Percentiles rank a stretch among this genome's conserved stretches.
phyloP scores from a whole-genome alignment of 2,113 vertebrate species.

The Callipepla squamata region DNA sequence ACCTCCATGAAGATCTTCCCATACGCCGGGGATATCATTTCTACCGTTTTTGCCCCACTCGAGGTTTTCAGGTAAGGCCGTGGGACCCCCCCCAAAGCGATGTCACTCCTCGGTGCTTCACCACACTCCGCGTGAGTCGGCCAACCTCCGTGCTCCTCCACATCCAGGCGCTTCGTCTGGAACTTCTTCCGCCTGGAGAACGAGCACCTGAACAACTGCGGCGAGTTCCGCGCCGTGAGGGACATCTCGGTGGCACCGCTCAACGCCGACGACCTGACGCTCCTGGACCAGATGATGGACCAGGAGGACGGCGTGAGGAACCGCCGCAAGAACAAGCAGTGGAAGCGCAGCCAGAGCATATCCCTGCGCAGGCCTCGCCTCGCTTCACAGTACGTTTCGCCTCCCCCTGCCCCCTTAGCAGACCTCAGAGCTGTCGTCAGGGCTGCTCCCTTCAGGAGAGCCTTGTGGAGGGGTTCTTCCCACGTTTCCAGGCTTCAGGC shows the following conservation, averaged over 20 bases:
- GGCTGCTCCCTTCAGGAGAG: not conserved
- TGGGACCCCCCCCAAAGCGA: no score
- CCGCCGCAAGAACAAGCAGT: slow-evolving; percentile 91
- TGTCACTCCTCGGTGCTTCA: no score
- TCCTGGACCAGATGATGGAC: slow-evolving; percentile 99
- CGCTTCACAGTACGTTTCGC: slow-evolving; percentile 86
- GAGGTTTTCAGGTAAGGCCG: slow-evolving; percentile 93
- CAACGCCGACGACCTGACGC: slow-evolving; percentile 96
- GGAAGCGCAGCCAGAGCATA: slow-evolving; percentile 93
- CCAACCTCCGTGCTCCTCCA: no score
- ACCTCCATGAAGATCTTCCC: slow-evolving; percentile 81
- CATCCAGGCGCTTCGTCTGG: slow-evolving; percentile 93
- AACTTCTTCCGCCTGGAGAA: slow-evolving; percentile 99
- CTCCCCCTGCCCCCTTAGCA: not conserved
- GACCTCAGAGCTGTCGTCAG: no score
- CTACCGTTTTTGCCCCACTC: slow-evolving; percentile 92
- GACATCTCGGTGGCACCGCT: slow-evolving; percentile 98
- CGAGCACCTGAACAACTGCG: slow-evolving; percentile 98
- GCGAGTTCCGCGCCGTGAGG: slow-evolving; percentile 95
- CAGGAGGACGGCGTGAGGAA: slow-evolving; percentile 96
- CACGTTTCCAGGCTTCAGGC: not conserved
- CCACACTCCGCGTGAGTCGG: no score
- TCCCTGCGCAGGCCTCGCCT: slow-evolving; percentile 89
- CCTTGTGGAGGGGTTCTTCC: not conserved
- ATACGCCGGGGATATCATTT: slow-evolving; percentile 85